Evolutionary conservation across 2,888 invertebrate species (phyloP).

Genomic region (Pheosia tremula): DNA sequence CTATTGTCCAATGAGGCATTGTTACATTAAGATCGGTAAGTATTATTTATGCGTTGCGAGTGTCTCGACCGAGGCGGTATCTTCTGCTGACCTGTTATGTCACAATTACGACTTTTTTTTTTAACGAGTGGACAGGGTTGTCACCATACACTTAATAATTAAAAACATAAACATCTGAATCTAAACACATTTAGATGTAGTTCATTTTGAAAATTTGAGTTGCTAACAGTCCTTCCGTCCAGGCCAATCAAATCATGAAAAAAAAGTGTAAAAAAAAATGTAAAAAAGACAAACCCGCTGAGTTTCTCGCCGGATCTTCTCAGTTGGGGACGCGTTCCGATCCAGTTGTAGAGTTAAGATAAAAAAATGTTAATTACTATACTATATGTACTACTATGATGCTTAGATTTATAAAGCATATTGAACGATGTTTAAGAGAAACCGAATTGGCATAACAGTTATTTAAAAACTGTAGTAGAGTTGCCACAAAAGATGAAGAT

Average conservation of each 20-base stretch:
- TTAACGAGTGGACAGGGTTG: background rate
- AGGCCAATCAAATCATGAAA: too few species aligned
- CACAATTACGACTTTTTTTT: constrained; percentile 6
- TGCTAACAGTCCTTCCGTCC: too few species aligned
- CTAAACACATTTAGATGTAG: too few species aligned
- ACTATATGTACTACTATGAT: too few species aligned
- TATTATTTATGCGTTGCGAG: background rate
- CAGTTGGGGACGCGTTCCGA: too few species aligned
- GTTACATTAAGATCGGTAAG: constrained; percentile 1
- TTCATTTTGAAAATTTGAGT: too few species aligned
- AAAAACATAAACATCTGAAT: too few species aligned
- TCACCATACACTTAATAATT: background rate
- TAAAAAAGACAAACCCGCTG: too few species aligned
- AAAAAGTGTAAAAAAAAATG: too few species aligned
- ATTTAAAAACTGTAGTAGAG: constrained; percentile 9
- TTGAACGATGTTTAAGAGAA: constrained; percentile 11
- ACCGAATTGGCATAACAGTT: constrained; percentile 27
- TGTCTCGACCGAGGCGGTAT: background rate
- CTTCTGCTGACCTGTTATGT: constrained; percentile 25
- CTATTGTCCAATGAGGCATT: background rate
- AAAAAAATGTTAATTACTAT: too few species aligned
- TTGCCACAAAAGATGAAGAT: constrained; percentile 4
- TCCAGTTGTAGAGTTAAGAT: too few species aligned
- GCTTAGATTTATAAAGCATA: background rate
- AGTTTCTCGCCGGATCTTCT: too few species aligned